Conservation (phyloP, 2,113 vertebrate species). For the Microcebus lehilahytsara region DNA sequence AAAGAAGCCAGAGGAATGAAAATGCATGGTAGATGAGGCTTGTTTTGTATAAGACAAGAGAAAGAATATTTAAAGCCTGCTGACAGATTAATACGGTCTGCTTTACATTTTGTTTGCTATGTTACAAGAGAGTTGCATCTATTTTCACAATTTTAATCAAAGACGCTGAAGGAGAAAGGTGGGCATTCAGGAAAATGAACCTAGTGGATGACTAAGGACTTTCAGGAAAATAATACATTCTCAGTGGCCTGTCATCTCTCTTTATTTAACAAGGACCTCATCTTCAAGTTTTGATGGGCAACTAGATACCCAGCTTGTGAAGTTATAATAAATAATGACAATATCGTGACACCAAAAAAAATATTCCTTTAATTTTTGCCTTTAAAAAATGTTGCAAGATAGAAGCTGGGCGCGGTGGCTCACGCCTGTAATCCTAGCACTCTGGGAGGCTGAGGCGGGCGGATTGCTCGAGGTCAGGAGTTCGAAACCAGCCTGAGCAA, state of each 20-base stretch:
- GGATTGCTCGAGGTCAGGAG: too few relatives aligned
- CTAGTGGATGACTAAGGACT: not conserved
- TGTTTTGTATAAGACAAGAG: not conserved
- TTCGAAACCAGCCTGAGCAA: too few relatives aligned
- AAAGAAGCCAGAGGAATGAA: conserved; percentile 2
- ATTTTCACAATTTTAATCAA: conserved; percentile 65
- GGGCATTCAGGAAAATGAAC: conserved; percentile 47
- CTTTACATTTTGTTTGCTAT: conserved; percentile 52
- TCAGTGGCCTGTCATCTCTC: not conserved
- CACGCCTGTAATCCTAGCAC: too few relatives aligned
- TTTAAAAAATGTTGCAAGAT: not conserved
- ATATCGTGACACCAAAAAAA: not conserved
- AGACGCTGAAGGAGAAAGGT: conserved; percentile 59
- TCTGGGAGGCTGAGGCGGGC: too few relatives aligned
- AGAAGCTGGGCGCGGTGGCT: too few relatives aligned
- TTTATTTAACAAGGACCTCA: not conserved
- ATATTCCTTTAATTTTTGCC: not conserved
- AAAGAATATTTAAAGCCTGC: conserved; percentile 53
- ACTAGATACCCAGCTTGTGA: not conserved
- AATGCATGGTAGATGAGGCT: conserved; percentile 19
- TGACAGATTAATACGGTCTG: conserved; percentile 39
- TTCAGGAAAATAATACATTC: conserved; percentile 3
- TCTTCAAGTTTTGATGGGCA: not conserved
- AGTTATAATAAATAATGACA: not conserved
- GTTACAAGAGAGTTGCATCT: not conserved